Evolutionary conservation across 2,797 vertebrate species (phyloP), one percentile per base, ranked within the genome.

Genomic region (Gymnoscopelus braueri): DNA sequence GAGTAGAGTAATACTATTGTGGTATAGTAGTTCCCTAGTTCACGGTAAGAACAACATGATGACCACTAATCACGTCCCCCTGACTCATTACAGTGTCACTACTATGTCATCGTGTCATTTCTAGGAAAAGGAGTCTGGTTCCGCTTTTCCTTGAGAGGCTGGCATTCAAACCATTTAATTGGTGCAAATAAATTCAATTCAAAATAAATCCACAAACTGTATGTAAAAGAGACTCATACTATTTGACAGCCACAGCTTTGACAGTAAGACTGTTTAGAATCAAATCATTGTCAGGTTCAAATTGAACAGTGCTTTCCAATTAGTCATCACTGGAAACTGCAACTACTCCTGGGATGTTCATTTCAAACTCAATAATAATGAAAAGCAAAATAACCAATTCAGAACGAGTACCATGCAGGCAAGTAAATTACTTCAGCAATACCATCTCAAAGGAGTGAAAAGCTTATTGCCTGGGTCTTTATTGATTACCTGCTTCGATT

Each of bases 401-500:
- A 67, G 62, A n/a, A 39, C 53, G 63, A 53, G 54, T 35, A 53
- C 51, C 72, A 69, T 62, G 23, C 24, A 67, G 66, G 23, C 24
- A 11, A 58, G 56, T 68, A 67, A 67, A 74, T 72, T 64, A 65
- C 70, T 32, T 19, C 32, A 35, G 49, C 74, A 74, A 74, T 71
- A 55, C 55, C 48, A 56, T 19, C 62, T 72, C 69, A 74, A 72
- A 49, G 63, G 58, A 78, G 69, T 75, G 55, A 44, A 66, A 5
- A 62, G 71, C 56, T 26, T 39, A 29, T 61, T 64, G 71, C 39
- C 71, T 62, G 67, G 29, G 65, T 69, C 65, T 69, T 29, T 66
- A 83, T 55, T 60, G 74, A 86, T 69, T 62, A 69, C 59, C 64
- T 64, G 56, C 61, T 84, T 72, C 61, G 75, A 88, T 84, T 82